Base-by-base conservation (phyloP, 2,888 invertebrate genomes). In the Temnothorax ravouxi region DNA sequence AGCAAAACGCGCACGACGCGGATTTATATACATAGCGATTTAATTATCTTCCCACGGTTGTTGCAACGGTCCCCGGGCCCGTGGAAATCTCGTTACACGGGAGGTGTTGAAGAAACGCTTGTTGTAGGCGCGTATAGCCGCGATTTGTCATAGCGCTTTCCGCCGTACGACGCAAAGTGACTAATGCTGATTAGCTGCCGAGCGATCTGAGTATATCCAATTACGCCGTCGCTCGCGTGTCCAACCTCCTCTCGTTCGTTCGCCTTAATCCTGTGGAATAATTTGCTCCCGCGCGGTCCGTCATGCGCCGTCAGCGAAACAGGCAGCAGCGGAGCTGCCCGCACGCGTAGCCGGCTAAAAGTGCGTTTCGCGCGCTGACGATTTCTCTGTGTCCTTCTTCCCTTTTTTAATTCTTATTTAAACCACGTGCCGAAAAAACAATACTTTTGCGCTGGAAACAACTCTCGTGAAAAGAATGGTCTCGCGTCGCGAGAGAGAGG, bases 221-320 rank as follows among this genome's bases (percentile, higher is more conserved):
- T 90, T 90, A 90, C 84, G 85, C 75, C 81, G 84, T 84, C 85
- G 86, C 86, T 86, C 87, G 87, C 89, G 83, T 83, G 89, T 89
- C 87, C 88, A 66, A 61, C 41, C 84, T 85, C 83, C 74, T 77
- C 85, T 75, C 83, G 81, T 83, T 66, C 67, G 38, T 50, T 80
- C 86, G 85, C 88, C 88, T 89, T 89, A 88, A 89, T 90, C 89
- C 88, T 85, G 90, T 80, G 86, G 89, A 89, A 89, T 88, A 90
- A 90, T 90, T 89, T 85, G 88, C 75, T 80, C 84, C 83, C 71
- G 82, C 62, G 81, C 84, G 71, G 84, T 54, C 80, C 81, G 89
- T 88, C 89, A 88, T 79, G 88, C 79, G 62, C 71, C 86, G 75
- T 81, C 89, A 84, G 84, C 84, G 88, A 88, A 87, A 88, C 83